Percentiles rank a stretch among this genome's conserved stretches.
Conservation (phyloP, 1,140 invertebrate species). For the Lepidurus arcticus region DNA sequence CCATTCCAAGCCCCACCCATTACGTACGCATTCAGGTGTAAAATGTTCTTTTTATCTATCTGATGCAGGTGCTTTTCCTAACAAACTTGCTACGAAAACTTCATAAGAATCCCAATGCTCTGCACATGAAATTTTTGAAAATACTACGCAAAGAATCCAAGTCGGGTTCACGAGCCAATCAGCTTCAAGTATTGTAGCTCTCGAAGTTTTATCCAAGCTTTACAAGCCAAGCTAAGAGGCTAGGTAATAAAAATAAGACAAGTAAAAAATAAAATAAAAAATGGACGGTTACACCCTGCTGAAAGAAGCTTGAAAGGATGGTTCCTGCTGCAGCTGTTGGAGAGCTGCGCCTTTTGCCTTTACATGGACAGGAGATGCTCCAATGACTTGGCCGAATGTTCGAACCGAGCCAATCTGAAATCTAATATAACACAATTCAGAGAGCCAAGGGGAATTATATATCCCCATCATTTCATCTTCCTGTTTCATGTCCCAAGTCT, state of each 20-base stretch:
- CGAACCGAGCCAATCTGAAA: constrained; percentile 8
- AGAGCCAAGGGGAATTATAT: constrained; percentile 1
- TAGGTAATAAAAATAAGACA: constrained; percentile 13
- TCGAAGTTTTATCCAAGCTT: neutral
- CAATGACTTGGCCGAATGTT: constrained; percentile 12
- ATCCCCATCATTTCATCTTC: constrained; percentile 21
- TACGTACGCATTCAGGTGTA: neutral
- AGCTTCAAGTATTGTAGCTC: neutral
- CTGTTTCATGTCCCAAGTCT: neutral
- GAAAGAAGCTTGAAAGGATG: neutral
- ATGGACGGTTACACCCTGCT: constrained; percentile 5
- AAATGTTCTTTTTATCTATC: neutral
- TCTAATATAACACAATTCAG: constrained; percentile 19
- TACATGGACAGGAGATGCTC: constrained; percentile 12
- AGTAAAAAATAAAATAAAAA: neutral
- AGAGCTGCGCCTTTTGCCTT: constrained; percentile 20
- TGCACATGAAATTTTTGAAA: too few relatives aligned
- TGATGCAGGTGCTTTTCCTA: neutral
- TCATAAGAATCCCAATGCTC: too few relatives aligned
- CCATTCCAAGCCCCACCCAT: neutral
- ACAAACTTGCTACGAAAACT: neutral
- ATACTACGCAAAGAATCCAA: neutral
- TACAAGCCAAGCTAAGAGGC: neutral
- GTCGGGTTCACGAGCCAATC: neutral
- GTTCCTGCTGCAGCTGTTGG: neutral